These are phyloP conservation scores for Dicaeum eximium DNA, from an alignment of 2,113 vertebrate genomes.

Conservation along the genomic window DNA sequence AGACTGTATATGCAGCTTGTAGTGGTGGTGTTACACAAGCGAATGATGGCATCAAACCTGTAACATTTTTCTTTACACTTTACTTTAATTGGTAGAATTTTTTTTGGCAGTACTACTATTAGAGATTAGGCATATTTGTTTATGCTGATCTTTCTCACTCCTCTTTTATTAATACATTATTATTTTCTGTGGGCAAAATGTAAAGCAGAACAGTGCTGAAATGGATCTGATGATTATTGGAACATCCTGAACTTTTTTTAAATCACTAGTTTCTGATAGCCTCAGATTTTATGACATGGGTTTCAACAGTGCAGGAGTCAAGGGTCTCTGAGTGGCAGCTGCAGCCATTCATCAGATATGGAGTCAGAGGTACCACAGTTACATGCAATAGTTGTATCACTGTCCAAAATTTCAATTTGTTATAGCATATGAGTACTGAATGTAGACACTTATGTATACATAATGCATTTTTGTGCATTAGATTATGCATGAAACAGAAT, in stretches of 20 bases:
- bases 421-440: neutral
- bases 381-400: neutral
- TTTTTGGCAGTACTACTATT: neutral
- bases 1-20: neutral
- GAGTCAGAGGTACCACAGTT: neutral
- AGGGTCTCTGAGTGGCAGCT: neutral
- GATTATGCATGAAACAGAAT: neutral
- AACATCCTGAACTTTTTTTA: neutral
- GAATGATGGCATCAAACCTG: neutral
- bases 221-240: neutral
- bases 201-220: neutral
- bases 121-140: neutral
- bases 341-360: neutral
- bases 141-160: neutral
- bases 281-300: neutral
- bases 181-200: constrained; percentile 14
- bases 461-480: neutral
- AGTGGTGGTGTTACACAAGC: neutral
- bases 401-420: neutral
- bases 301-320: neutral
- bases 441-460: fast-evolving
- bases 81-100: neutral
- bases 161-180: constrained; percentile 2
- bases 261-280: neutral
- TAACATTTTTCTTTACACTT: neutral